Conservation (phyloP, 2,797 vertebrate genomes). For the Sorex maritimensis region DNA sequence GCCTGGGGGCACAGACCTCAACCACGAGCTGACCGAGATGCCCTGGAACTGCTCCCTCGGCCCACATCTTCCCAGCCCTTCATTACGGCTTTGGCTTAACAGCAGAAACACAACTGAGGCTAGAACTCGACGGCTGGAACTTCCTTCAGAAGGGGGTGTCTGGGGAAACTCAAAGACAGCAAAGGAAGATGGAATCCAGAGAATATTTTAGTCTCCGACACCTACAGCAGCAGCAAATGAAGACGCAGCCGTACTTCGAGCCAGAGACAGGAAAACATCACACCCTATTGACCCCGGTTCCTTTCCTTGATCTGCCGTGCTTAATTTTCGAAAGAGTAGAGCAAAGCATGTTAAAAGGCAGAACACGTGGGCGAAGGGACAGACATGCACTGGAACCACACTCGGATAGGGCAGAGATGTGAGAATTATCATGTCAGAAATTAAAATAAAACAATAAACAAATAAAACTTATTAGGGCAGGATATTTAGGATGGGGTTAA, state of each 20-base stretch:
- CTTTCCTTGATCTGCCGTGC: neutral
- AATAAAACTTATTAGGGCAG: too few relatives aligned
- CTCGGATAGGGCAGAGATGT: neutral
- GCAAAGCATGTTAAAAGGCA: neutral
- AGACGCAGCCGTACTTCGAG: neutral
- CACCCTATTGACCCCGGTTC: neutral
- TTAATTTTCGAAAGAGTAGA: neutral
- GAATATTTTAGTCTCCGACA: neutral
- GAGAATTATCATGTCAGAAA: slow-evolving; percentile 1
- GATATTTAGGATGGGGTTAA: too few relatives aligned
- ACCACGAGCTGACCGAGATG: neutral
- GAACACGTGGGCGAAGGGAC: neutral
- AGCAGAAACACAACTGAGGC: neutral
- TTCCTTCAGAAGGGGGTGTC: slow-evolving; percentile 14
- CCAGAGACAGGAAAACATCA: neutral
- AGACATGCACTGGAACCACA: neutral
- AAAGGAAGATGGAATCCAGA: neutral
- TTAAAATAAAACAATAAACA: neutral
- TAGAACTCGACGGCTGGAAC: neutral
- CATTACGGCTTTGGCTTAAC: neutral
- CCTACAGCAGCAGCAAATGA: neutral
- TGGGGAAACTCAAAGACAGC: neutral
- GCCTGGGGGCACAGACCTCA: neutral
- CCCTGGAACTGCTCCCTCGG: neutral
- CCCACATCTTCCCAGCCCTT: neutral